Percentiles rank a stretch among this genome's conserved stretches.
phyloP scores from a whole-genome alignment of 1,140 invertebrate genomes.

The Drosophila mayri region DNA sequence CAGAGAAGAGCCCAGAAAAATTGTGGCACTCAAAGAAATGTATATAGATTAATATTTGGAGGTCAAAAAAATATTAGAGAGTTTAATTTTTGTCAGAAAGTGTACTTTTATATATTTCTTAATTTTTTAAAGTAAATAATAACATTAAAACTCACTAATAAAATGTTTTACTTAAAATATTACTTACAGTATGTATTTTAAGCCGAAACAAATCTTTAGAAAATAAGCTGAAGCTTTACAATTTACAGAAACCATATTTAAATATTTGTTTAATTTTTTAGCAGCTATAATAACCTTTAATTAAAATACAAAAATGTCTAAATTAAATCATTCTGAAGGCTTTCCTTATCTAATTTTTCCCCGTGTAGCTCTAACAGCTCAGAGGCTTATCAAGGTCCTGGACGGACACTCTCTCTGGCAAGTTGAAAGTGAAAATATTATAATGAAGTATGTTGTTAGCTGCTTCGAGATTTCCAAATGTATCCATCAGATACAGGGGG shows the following conservation, averaged over 20 bases:
- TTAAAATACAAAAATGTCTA: background rate
- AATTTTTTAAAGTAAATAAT: background rate
- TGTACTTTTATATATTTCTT: background rate
- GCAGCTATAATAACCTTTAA: background rate
- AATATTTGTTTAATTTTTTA: background rate
- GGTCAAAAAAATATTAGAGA: too few relatives aligned
- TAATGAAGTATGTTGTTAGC: conserved; percentile 83
- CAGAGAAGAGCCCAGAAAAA: conserved; percentile 11
- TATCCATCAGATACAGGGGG: conserved; percentile 64
- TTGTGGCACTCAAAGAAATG: conserved; percentile 14
- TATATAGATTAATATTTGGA: background rate
- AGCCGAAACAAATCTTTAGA: background rate
- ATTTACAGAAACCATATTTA: background rate
- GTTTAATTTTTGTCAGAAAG: background rate
- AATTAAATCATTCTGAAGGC: background rate
- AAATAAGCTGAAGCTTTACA: rapidly evolving
- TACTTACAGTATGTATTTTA: background rate
- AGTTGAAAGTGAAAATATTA: conserved; percentile 83
- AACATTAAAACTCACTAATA: background rate
- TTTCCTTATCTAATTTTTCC: background rate
- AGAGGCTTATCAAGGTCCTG: background rate
- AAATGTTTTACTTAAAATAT: background rate
- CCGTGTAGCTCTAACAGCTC: background rate
- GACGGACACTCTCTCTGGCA: conserved; percentile 47
- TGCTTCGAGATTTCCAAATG: conserved; percentile 80